phyloP scores from a whole-genome alignment of 2,797 vertebrate genomes.

The Chlorospingus flavigularis region DNA sequence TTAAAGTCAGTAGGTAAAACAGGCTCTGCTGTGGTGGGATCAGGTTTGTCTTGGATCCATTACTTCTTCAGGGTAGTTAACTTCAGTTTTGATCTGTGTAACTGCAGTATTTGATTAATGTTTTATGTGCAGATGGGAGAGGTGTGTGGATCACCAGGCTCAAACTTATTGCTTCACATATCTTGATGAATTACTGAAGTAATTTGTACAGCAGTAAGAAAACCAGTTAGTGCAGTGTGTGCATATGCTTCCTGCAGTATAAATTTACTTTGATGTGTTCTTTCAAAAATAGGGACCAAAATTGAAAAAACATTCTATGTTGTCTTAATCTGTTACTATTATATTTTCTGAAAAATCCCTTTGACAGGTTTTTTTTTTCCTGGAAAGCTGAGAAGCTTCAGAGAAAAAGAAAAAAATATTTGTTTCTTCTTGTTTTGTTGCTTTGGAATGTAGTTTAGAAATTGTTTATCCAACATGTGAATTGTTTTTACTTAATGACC shows the following conservation, averaged over 20 bases:
- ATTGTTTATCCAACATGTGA: too few relatives aligned
- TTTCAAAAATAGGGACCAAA: neutral
- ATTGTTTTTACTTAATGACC: too few relatives aligned
- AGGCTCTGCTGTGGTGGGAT: neutral
- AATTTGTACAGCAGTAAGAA: neutral
- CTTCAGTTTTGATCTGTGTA: neutral
- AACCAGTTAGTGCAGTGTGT: neutral
- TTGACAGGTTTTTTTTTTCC: too few relatives aligned
- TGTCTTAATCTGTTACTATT: neutral
- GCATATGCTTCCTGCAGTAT: neutral
- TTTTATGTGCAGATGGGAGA: neutral
- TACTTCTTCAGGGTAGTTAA: neutral
- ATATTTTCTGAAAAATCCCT: too few relatives aligned
- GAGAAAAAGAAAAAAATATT: too few relatives aligned
- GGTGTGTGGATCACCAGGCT: neutral
- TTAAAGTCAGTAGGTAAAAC: neutral
- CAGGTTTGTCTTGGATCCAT: neutral
- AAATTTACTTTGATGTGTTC: neutral
- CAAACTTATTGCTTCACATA: neutral
- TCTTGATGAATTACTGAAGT: neutral
- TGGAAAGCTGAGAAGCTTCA: too few relatives aligned
- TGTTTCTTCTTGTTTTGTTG: too few relatives aligned
- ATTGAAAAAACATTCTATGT: neutral
- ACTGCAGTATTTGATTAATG: neutral
- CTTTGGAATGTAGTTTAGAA: too few relatives aligned